Base-by-base conservation (phyloP, 2,113 vertebrate species). In the Phainopepla nitens region DNA sequence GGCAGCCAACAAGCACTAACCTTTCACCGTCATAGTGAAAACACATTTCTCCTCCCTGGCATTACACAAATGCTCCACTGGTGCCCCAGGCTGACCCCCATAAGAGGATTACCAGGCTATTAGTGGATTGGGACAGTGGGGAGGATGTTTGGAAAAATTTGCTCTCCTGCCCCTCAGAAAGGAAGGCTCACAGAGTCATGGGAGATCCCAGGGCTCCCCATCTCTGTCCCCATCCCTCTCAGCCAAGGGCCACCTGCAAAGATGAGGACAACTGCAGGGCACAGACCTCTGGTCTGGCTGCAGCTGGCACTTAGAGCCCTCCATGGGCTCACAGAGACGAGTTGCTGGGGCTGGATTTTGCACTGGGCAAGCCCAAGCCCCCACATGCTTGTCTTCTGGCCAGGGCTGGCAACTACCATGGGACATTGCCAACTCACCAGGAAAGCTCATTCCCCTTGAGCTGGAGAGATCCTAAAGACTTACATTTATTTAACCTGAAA, bases 21-120 rank as follows among this genome's bases (percentile, higher is more conserved):
- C 13, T 73, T 75, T 82, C 9, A 1, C 57, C 0, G 8, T 53
- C 0, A 0, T 50, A 49, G 84, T 47, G 84, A 88, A 90, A 90
- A 87, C 1, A 5, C 2, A 1, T 84, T 88, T 82, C 81, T 70
- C 41, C 58, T 72, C 72, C 86, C 81, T 4, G 2, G 65, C 70
- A 8, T 51, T 66, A 51, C 85, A 86, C 57, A 79, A 79, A 94
- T 39, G 85, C 80, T 95, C 75, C 60, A 15, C 0, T 6, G 31
- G 60, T 11, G 29, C 42, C 90, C 95, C 89, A 51, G 83, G 80
- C 60, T 96, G 95, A 92, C 82, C 92, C 87, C 58, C 2, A 0
- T 97, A 93, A 97, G 94, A 95, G 73, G 96, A 96, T 97, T 97
- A 94, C 28, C 7, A 44, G 71, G 90, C 85, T 97, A 65, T 97